Evolutionary conservation across 2,797 vertebrate genomes (phyloP), one percentile per base, ranked within the genome.

Genomic region (Coreius guichenoti): DNA sequence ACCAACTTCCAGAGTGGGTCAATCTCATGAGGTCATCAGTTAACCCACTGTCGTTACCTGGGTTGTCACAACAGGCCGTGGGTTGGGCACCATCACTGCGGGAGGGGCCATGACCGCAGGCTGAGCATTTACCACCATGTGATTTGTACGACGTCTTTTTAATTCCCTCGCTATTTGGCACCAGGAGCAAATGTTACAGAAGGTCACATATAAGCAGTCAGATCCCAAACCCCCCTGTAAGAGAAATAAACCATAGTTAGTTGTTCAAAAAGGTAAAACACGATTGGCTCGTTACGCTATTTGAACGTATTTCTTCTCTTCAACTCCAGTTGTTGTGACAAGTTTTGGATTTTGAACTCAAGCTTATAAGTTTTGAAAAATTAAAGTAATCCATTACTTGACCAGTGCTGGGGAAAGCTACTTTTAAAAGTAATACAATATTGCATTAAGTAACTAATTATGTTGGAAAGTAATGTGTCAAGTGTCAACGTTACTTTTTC

Each of bases 81-180:
- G 23, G 29, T 33, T 29, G 3, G 56, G 43, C 8, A n/a, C 63
- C 26, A 67, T 36, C 36, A n/a, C 19, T 39, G 54, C 16, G 19
- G 61, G 31, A 9, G 5, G 5, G 6, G 21, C 33, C 11, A 81
- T 61, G 63, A 56, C 31, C 19, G 8, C 13, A 19, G 56, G 14
- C 39, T 68, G 82, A 68, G 43, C 61, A 67, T 67, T 68, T 33
- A 80, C 14, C n/a, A 26, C 43, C 17, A 65, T 63, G 2, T 69
- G 23, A 3, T 9, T 33, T 79, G 49, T 26, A 0, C 8, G 36
- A 70, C 70, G 74, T 72, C 80, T 89, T 73, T 90, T 90, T 29
- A 91, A 80, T 87, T 89, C 80, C 47, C 78, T 72, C 16, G 79
- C 76, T 13, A 90, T 80, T 78, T 91, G 89, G 68, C 86, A 89